Evolutionary conservation across 92 coral and sea anemone genomes (phyloP), one percentile per base, ranked within the genome.

Genomic region (Siderastrea radians): DNA sequence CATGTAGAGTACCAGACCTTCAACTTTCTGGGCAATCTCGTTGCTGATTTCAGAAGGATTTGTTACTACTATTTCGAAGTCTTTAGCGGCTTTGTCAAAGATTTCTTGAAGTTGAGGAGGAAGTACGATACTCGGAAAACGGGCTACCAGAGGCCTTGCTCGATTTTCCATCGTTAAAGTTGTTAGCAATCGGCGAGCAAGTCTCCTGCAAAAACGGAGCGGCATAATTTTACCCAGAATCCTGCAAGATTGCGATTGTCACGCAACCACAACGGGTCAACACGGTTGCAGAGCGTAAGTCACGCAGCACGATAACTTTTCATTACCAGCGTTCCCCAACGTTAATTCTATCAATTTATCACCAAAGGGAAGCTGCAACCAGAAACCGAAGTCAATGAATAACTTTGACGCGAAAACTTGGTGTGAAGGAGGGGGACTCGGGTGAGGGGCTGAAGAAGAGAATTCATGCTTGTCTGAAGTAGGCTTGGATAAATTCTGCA

Each of bases 41-140:
- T 83, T 52, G 1, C 19, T 60, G 14, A 74, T 43, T 50, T 83
- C 57, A 19, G 7, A 12, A 5, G 79, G 72, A 72, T 73, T 26
- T 1, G 55, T 52, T 1, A 14, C 48, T 19, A 83, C 26, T 48
- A 72, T 11, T 1, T 83, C 62, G n/a, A 83, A 17, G 46, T 61
- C 55, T 47, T 26, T 74, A 12, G 44, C 43, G 16, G 47, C 49
- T 69, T 55, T 54, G 53, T 83, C 71, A 7, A 73, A 12, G 4
- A 26, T 12, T 62, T 62, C 49, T 51, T 83, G 79, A 72, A 83
- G 79, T 26, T 61, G 38, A 49, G 87, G 80, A 1, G 80, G 80
- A 26, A 83, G 62, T 59, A 6, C 12, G 48, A 72, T 54, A 19
- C 51, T 59, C 26, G 87, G 87, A 5, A 50, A 47, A 71, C 87